Conservation (phyloP, 2,797 vertebrate genomes). For the Chrosomus eos region DNA sequence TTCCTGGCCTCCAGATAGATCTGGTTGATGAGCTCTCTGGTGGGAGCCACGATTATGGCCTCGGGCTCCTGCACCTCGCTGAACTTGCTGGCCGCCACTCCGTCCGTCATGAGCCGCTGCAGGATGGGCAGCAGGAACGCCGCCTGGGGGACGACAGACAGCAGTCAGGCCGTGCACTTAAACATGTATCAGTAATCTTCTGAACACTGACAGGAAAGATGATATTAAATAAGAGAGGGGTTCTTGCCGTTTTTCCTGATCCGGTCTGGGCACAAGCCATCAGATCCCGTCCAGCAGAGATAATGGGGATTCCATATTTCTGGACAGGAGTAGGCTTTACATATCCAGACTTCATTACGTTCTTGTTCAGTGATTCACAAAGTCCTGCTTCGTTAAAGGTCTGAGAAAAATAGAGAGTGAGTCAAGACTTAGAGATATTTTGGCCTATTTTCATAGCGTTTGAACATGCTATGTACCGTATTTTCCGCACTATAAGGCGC, state of each 20-base stretch:
- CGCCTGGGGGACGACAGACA: slow-evolving; percentile 74
- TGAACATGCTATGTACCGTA: neutral
- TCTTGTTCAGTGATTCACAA: slow-evolving; percentile 82
- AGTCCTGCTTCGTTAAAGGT: slow-evolving; percentile 87
- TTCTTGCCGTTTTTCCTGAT: slow-evolving; percentile 94
- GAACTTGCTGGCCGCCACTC: slow-evolving; percentile 83
- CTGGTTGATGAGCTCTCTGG: slow-evolving; percentile 93
- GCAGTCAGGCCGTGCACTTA: neutral
- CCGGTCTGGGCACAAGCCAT: slow-evolving; percentile 99
- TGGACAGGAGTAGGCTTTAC: slow-evolving; percentile 94
- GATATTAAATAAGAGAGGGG: neutral
- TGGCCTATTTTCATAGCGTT: neutral
- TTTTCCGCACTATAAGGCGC: too few species aligned
- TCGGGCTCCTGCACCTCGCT: slow-evolving; percentile 89
- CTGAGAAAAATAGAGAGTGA: slow-evolving; percentile 64
- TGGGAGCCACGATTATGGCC: slow-evolving; percentile 90
- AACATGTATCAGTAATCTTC: neutral
- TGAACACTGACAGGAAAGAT: neutral
- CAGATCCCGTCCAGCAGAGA: slow-evolving; percentile 87
- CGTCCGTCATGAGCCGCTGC: slow-evolving; percentile 86
- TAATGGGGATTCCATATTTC: slow-evolving; percentile 93
- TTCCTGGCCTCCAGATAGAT: slow-evolving; percentile 94
- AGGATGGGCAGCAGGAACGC: slow-evolving; percentile 93
- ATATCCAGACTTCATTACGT: slow-evolving; percentile 88
- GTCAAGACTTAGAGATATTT: neutral